Base-by-base conservation (phyloP, 35 echinoderm and acorn worm species). In the Chiridota heheva region DNA sequence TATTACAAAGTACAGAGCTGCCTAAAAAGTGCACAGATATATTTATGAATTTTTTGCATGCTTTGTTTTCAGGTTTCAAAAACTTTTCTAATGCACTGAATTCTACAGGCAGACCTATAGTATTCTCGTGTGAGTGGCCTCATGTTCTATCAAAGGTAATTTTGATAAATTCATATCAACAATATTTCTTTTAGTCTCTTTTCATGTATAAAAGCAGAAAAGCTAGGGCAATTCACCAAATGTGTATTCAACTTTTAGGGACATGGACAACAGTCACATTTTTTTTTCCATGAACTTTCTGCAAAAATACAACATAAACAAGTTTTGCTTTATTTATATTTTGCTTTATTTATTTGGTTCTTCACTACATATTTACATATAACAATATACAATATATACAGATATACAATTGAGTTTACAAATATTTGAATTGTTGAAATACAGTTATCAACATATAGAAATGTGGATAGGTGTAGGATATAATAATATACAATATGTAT, bases 41-140 rank as follows among this genome's bases (percentile, higher is more conserved):
- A 17, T 15, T 25, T 55, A 16, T 31, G 33, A 18, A 4, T 60
- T 5, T 22, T 5, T 4, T 58, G 55, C 33, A 1, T 28, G 33
- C 12, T 60, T 81, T 67, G 18, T 36, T 44, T 4, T 4, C 67
- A 87, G 84, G 84, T 27, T 88, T 71, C 56, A 49, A 63, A 39
- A 71, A 88, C 48, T 81, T 88, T 78, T 69, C 81, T 2, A 84
- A 28, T 34, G 88, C 88, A 4, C 35, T 90, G 27, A 90, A 90
- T 32, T 55, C 63, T 4, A 85, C 81, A 31, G 81, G 72, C 44
- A 56, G 81, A 46, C 88, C 81, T 0, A 84, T 85, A 25, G 41
- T 89, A 45, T 89, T 82, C 57, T 73, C 78, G 30, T 89, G 87
- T 89, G 79, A 89, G 64, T 90, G 88, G 88, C 88, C 88, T 27